Percentiles rank a stretch among this genome's conserved stretches.
These are phyloP conservation scores for Coreius guichenoti DNA, from an alignment of 2,797 vertebrate species.

Conservation along the genomic window DNA sequence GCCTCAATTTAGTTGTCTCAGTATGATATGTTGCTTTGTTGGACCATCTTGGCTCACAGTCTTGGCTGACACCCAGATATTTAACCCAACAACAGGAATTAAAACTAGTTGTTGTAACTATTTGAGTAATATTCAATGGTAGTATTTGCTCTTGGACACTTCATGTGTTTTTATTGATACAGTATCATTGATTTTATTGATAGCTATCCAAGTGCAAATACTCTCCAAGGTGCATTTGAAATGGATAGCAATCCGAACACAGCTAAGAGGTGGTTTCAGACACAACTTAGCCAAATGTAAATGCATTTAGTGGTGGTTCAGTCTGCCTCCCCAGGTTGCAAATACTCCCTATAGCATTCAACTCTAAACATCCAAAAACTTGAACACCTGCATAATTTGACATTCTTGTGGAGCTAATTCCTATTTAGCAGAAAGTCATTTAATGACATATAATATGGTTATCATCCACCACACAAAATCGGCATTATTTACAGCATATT, in stretches of 20 bases:
- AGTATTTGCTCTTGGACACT: background rate
- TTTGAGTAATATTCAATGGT: background rate
- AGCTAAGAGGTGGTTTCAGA: background rate
- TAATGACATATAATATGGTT: background rate
- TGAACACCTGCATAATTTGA: background rate
- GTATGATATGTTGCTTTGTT: background rate
- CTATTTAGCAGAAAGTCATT: background rate
- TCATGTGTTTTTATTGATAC: background rate
- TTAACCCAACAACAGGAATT: background rate
- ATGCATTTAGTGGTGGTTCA: background rate
- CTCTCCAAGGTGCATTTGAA: background rate
- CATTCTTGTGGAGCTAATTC: background rate
- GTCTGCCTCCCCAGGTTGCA: background rate
- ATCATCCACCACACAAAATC: background rate
- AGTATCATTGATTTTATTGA: background rate
- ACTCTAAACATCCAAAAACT: background rate
- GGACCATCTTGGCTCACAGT: constrained; percentile 1
- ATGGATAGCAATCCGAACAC: background rate
- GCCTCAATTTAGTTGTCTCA: background rate
- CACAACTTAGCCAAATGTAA: background rate
- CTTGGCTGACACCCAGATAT: background rate
- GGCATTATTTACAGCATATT: background rate
- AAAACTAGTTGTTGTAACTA: background rate
- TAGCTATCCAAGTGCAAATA: background rate
- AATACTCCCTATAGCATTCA: background rate